Evolutionary conservation across 2,797 vertebrate genomes (phyloP), one percentile per base, ranked within the genome.

Genomic region (Chelon labrosus): DNA sequence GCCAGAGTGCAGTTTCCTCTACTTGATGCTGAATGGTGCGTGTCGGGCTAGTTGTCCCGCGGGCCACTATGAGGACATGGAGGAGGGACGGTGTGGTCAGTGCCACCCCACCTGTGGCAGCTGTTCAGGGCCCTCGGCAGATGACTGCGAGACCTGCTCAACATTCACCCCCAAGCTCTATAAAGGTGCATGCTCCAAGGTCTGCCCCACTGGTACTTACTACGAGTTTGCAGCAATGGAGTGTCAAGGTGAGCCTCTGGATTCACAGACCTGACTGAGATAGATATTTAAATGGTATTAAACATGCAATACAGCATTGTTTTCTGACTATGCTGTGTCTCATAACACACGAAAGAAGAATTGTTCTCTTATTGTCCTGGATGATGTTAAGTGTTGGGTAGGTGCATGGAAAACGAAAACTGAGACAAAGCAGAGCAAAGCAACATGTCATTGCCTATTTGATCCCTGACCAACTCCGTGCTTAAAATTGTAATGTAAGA

Each of bases 21-120:
- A 96, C 88, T 88, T 96, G 83, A 95, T 96, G 59, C 83, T 95
- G 70, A 91, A 94, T 0, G 93, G 94, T 4, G 88, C 72, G 49
- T 96, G 95, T 65, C 95, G 93, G 67, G 95, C 95, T 8, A 93
- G 92, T 49, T 96, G 95, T 82, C 94, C 95, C 7, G 42, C 85
- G 78, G 94, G 94, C 8, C 95, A 93, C 75, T 95, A 92, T 64
- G 95, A 96, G 70, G 94, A 96, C 82, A 91, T 96, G 90, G 95
- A 96, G 65, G 91, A 90, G 72, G 95, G 94, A 2, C 78, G 85
- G 65, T 96, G 95, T 57, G 85, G 90, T 60, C 88, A 73, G 65
- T 96, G 95, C 79, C 94, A 96, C 70, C 66, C 79, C 17, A 94
- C 93, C 51, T 96, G 95, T 79, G 68, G 78, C 79, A 93, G 90